Evolutionary conservation across 2,113 vertebrate species (phyloP).

Genomic region (Engystomops pustulosus): DNA sequence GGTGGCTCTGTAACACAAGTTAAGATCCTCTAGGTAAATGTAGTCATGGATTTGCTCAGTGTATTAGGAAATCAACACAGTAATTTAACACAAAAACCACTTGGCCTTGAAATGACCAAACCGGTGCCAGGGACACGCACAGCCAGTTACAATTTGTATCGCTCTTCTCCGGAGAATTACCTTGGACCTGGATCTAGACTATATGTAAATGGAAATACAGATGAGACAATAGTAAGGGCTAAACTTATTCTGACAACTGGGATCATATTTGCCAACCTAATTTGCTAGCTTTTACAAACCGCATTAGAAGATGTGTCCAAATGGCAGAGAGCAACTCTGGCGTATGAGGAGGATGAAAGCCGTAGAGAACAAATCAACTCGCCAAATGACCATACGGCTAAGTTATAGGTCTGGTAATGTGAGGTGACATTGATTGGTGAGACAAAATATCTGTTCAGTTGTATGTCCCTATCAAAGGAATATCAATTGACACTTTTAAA

Average conservation of each 20-base stretch:
- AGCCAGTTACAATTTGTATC: slow-evolving; percentile 32
- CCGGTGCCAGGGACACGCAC: slow-evolving; percentile 27
- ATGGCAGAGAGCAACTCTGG: not conserved
- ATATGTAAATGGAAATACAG: slow-evolving; percentile 19
- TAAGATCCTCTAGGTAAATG: slow-evolving; percentile 1
- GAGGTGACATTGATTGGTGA: not conserved
- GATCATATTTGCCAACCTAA: slow-evolving; percentile 15
- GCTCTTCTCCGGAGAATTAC: not conserved
- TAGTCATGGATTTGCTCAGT: slow-evolving; percentile 5
- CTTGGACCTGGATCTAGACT: slow-evolving; percentile 22
- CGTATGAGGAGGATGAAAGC: not conserved
- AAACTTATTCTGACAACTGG: slow-evolving; percentile 36
- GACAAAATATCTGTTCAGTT: not conserved
- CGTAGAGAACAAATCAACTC: slow-evolving; percentile 8
- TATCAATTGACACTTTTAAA: no score
- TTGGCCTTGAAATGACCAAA: slow-evolving; percentile 41
- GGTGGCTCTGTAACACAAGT: not conserved
- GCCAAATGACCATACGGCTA: not conserved
- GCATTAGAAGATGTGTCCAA: not conserved
- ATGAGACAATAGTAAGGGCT: slow-evolving; percentile 21
- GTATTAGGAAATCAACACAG: slow-evolving; percentile 18
- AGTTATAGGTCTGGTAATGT: not conserved
- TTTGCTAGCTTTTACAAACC: slow-evolving; percentile 22
- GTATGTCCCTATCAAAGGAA: no score
- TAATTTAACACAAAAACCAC: slow-evolving; percentile 29